Conservation (phyloP, 1,140 invertebrate genomes). For the Panulirus ornatus region DNA sequence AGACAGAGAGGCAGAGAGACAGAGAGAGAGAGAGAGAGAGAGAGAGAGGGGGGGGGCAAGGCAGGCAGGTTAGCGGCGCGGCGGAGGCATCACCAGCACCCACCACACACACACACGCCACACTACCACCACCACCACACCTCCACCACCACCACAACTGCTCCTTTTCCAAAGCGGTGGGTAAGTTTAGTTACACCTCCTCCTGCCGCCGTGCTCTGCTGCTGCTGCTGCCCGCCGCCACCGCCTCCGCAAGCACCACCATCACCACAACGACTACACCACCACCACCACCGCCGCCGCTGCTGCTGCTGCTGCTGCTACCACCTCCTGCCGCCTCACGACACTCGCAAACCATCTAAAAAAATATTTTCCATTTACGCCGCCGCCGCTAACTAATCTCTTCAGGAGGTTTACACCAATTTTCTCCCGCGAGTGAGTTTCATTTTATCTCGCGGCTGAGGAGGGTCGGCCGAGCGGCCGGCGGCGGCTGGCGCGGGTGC, state of each 20-base stretch:
- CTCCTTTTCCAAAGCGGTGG: constrained; percentile 3
- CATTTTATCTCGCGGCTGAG: constrained; percentile 37
- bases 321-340: constrained; percentile 25
- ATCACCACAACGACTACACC: no score
- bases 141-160: constrained; percentile 30
- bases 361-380: constrained; percentile 42
- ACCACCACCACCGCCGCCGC: constrained; percentile 28
- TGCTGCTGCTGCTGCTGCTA: no score
- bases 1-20: no score
- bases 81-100: constrained; percentile 18
- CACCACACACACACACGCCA: background rate
- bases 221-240: background rate
- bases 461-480: background rate
- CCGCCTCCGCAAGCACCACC: background rate
- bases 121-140: constrained; percentile 35
- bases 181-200: no score
- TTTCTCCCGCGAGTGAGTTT: constrained; percentile 52
- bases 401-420: constrained; percentile 45
- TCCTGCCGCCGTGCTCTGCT: constrained; percentile 12
- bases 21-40: no score
- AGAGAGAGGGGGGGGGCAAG: no score
- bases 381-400: constrained; percentile 43
- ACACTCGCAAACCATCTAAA: constrained; percentile 33
- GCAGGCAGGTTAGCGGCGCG: no score
- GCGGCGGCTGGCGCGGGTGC: background rate